Evolutionary conservation across 1,140 invertebrate species (phyloP).

Genomic region (Papilio polyxenes): DNA sequence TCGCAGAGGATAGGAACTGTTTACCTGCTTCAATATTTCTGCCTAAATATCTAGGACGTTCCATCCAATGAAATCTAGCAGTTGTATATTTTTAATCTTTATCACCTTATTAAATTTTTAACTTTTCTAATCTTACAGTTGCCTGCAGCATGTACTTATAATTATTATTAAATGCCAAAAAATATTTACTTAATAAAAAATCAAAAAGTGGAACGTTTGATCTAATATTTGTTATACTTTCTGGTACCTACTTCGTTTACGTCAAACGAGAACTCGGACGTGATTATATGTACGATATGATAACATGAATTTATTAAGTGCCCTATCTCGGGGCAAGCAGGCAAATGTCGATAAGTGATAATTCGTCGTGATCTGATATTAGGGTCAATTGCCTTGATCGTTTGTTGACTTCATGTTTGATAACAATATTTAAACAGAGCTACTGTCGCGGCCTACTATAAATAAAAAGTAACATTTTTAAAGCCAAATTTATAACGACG

Average conservation of each 20-base stretch:
- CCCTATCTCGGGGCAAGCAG: constrained; percentile 42
- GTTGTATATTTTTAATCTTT: no score
- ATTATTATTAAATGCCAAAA: not conserved
- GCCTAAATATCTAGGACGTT: no score
- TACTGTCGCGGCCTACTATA: constrained; percentile 41
- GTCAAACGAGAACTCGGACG: constrained; percentile 12
- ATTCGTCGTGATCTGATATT: constrained; percentile 66
- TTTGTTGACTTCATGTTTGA: constrained; percentile 60
- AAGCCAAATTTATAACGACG: not conserved
- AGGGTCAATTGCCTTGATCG: constrained; percentile 64
- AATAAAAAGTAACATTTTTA: constrained; percentile 1
- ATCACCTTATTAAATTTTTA: not conserved
- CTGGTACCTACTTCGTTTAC: not conserved
- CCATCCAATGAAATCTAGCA: no score
- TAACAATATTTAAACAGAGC: constrained; percentile 60
- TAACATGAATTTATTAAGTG: constrained; percentile 38
- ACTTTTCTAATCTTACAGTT: not conserved
- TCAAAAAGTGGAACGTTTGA: not conserved
- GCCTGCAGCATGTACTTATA: not conserved
- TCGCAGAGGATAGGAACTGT: no score
- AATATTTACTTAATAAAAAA: not conserved
- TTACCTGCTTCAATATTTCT: no score
- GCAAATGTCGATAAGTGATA: constrained; percentile 53
- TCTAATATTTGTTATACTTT: constrained; percentile 1
- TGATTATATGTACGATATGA: constrained; percentile 17